These are phyloP conservation scores for Hoplostethus atlanticus DNA, from an alignment of 2,797 vertebrate species.

Conservation along the genomic window DNA sequence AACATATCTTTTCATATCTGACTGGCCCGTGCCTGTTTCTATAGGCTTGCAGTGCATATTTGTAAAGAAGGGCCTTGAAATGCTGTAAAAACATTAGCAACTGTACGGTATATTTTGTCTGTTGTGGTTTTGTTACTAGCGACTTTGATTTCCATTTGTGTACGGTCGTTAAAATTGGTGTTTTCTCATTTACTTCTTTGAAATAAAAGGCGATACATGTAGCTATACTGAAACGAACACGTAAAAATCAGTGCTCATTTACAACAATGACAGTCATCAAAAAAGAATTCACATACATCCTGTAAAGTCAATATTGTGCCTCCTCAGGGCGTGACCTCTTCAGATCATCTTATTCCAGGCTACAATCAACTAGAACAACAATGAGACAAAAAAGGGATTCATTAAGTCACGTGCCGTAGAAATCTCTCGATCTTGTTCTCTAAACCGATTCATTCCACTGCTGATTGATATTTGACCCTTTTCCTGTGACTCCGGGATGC, in stretches of 20 bases:
- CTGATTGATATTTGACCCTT: constrained; percentile 77
- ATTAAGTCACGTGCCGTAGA: constrained; percentile 13
- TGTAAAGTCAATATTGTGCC: neutral
- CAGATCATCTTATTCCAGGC: constrained; percentile 13
- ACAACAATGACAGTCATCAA: constrained; percentile 7
- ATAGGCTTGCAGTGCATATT: constrained; percentile 64
- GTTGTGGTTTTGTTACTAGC: constrained; percentile 60
- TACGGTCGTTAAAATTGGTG: constrained; percentile 71
- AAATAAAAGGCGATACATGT: constrained; percentile 81
- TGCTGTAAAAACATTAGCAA: constrained; percentile 70
- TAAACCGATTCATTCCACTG: constrained; percentile 24
- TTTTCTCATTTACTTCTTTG: constrained; percentile 83
- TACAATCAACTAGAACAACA: constrained; percentile 25
- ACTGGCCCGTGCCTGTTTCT: constrained; percentile 70
- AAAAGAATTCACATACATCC: neutral
- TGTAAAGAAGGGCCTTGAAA: constrained; percentile 73
- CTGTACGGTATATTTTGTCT: constrained; percentile 71
- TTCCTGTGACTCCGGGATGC: constrained; percentile 72
- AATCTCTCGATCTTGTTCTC: constrained; percentile 17
- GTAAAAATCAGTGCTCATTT: constrained; percentile 40
- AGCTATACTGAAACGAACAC: constrained; percentile 58
- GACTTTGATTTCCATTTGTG: constrained; percentile 70
- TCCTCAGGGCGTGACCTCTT: constrained; percentile 16
- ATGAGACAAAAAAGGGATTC: constrained; percentile 4
- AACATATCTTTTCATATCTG: constrained; percentile 46